Base-by-base conservation (phyloP, 1,140 invertebrate species). In the Daktulosphaira vitifoliae region DNA sequence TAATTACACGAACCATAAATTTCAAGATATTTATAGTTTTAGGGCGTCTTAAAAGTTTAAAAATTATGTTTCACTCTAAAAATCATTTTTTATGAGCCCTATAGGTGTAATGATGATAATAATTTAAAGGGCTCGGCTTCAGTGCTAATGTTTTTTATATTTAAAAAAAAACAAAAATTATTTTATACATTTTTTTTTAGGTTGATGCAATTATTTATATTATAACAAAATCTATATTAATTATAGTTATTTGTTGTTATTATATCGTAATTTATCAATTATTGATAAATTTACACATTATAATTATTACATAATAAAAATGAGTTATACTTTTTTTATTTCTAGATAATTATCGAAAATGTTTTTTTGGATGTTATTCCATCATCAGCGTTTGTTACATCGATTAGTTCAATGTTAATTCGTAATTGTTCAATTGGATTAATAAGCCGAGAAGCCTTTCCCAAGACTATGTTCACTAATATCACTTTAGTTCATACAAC, bases 61-160 rank as follows among this genome's bases (percentile, higher is more conserved):
- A 42, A 56, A 56, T 25, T 25, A 44, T 15, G 37, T 42, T 42
- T 13, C 52, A n/a, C 38, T 23, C 52, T 23, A 9, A 44, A 42
- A 42, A 59, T 26, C 39, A 9, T 18, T 59, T 59, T 44, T 44
- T 42, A 59, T 42, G n/a, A n/a, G n/a, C n/a, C n/a, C 39, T 29
- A 23, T 20, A 33, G 5, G 29, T 38, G 20, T 38, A 20, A 6
- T 15, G 15, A 9, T 16, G 49, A 44, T 23, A 26, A 59, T 44
- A 59, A 44, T 44, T 44, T 59, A 8, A 15, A 4, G 11, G 5
- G 20, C 37, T 54, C 37, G 1, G 38, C 29, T 6, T 11, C 5
- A 33, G 11, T 33, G 29, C 29, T 33, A n/a, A n/a, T n/a, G n/a
- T n/a, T n/a, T n/a, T n/a, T n/a, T n/a, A n/a, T n/a, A n/a, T n/a